Percentiles rank a stretch among this genome's conserved stretches.
phyloP scores from a whole-genome alignment of 2,888 invertebrate species.

The Eueremaeus valkanovi region DNA sequence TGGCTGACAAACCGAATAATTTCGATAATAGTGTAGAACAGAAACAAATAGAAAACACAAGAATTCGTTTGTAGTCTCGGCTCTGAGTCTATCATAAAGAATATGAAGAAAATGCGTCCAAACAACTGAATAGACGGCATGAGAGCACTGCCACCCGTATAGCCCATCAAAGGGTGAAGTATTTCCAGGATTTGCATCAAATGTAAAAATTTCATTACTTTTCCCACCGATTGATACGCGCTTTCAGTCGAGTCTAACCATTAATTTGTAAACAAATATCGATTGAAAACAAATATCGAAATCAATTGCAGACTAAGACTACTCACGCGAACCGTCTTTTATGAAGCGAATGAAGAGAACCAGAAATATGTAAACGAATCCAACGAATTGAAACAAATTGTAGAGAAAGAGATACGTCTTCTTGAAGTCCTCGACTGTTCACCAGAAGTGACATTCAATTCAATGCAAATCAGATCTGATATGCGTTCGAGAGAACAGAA shows the following conservation, averaged over 20 bases:
- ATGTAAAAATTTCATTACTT: slow-evolving; percentile 74
- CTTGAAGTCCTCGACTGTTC: slow-evolving; percentile 37
- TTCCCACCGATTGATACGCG: slow-evolving; percentile 69
- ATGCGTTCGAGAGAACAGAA: neutral
- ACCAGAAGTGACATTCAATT: neutral
- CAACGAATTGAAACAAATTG: slow-evolving; percentile 83
- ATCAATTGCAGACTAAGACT: neutral
- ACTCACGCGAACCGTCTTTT: slow-evolving; percentile 65
- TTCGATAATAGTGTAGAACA: slow-evolving; percentile 77
- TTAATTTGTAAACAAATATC: slow-evolving; percentile 35
- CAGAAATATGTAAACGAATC: slow-evolving; percentile 68
- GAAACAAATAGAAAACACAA: slow-evolving; percentile 79
- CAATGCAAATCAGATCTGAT: neutral
- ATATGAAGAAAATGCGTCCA: slow-evolving; percentile 73
- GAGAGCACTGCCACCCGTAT: slow-evolving; percentile 71
- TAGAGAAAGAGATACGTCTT: slow-evolving; percentile 70
- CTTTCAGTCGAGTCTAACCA: slow-evolving; percentile 61
- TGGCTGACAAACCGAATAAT: slow-evolving; percentile 64
- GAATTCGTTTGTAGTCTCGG: slow-evolving; percentile 80
- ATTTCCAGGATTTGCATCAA: slow-evolving; percentile 78
- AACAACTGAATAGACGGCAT: slow-evolving; percentile 72
- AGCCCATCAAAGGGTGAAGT: slow-evolving; percentile 81
- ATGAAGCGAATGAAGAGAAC: slow-evolving; percentile 69
- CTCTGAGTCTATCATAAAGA: slow-evolving; percentile 77
- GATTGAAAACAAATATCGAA: neutral